A percentile compares a stretch with the other conserved stretches of the same genome.
Evolutionary conservation across 2,113 vertebrate species (phyloP).

Genomic region (Corythaixoides concolor): DNA sequence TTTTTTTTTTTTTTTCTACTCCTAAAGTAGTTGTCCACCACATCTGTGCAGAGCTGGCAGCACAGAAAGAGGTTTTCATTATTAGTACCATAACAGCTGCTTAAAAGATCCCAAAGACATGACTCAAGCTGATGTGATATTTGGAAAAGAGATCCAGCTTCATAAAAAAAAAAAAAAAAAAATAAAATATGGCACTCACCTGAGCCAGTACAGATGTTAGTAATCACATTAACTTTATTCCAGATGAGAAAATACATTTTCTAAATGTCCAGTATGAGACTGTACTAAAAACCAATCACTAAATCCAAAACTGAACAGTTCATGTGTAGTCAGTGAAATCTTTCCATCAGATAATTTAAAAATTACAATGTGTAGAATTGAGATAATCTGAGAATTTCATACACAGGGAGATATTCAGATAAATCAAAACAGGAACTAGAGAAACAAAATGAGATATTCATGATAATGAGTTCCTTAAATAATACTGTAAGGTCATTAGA

Average conservation of each 20-base stretch:
- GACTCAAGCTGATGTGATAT: not conserved
- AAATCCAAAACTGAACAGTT: not conserved
- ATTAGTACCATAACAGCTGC: conserved; percentile 17
- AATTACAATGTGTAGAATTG: not conserved
- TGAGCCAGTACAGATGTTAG: conserved; percentile 43
- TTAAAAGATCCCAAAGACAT: conserved; percentile 17
- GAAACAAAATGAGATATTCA: conserved; percentile 9
- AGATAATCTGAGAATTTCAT: conserved; percentile 23
- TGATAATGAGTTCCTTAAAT: conserved; percentile 1
- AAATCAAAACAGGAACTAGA: too few relatives aligned
- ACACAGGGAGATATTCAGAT: not conserved
- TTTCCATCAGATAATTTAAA: conserved; percentile 32
- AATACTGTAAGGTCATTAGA: not conserved
- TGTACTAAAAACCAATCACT: not conserved
- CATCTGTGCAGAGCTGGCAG: not conserved
- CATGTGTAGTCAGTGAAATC: not conserved
- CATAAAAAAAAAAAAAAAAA: not conserved
- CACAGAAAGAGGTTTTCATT: conserved; percentile 11
- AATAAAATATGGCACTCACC: conserved; percentile 1
- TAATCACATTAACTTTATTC: conserved; percentile 27
- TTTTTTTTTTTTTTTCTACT: not conserved
- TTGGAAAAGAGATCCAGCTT: conserved; percentile 8
- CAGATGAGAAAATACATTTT: conserved; percentile 21
- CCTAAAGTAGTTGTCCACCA: not conserved
- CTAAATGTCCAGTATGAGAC: not conserved